Base-by-base conservation (phyloP, 2,113 vertebrate genomes). In the Paradisaea rubra region DNA sequence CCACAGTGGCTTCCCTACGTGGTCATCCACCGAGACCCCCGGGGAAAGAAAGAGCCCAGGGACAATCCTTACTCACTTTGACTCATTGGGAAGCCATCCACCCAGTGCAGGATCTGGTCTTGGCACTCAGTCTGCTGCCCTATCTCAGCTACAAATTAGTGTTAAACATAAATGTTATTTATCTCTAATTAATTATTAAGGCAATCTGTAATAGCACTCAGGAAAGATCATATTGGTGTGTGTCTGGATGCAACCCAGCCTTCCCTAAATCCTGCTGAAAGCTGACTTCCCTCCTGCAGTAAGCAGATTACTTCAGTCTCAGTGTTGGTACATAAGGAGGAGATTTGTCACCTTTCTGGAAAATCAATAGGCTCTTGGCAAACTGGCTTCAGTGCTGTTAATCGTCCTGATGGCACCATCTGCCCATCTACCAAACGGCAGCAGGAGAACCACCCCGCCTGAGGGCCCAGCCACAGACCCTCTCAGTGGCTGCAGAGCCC, bases 171-270 rank as follows among this genome's bases (percentile, higher is more conserved):
- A 81, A 57, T 63, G 63, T 77, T 94, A 66, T 76, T 94, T 85
- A 85, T 88, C 21, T 66, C 78, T 77, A 89, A 94, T 95, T 94
- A 89, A 92, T 85, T 91, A 91, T 92, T 92, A 88, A 94, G 87
- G 53, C 79, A 66, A 5, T 30, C 17, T 69, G 78, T 85, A 92
- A 91, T 35, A 81, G 59, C 64, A 66, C 66, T 91, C 24, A 50
- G 73, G 78, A 91, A 81, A 91, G 65, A 92, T 91, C 49, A 39
- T 79, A 69, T 72, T 81, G 83, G 25, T 91, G 13, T 65, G 39
- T 33, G 15, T 89, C 63, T 94, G 66, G 69, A 69, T 85, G 59
- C 42, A 87, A 28, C 63, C 30, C 37, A 66, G 33, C 39, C 63
- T 35, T 88, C 66, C 35, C 54, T 95, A 96, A 95, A 88, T 95